A percentile compares a stretch with the other conserved stretches of the same genome.
Conservation (phyloP, 2,113 vertebrate genomes). For the Aphyosemion australe region DNA sequence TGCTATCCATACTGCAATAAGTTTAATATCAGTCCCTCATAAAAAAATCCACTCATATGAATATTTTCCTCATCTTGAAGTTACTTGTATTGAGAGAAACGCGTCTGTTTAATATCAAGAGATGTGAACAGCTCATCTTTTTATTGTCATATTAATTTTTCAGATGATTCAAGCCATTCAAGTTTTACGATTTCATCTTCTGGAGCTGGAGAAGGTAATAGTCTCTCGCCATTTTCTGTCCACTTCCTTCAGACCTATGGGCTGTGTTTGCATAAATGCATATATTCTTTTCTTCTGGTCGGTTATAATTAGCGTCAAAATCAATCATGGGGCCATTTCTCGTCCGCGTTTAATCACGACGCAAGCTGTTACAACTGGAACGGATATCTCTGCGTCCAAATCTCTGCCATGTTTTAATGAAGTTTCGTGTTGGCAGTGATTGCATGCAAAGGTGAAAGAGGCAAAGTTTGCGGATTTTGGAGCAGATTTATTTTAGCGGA, state of each 20-base stretch:
- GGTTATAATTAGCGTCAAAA: slow-evolving; percentile 95
- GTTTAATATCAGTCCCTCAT: slow-evolving; percentile 64
- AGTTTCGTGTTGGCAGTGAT: slow-evolving; percentile 61
- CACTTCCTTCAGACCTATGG: slow-evolving; percentile 72
- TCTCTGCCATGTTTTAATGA: slow-evolving; percentile 69
- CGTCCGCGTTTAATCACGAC: slow-evolving; percentile 94
- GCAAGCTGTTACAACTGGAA: slow-evolving; percentile 88
- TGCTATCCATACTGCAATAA: slow-evolving; percentile 58
- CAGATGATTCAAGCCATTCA: slow-evolving; percentile 99
- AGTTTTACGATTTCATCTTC: slow-evolving; percentile 99
- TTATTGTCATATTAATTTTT: slow-evolving; percentile 82
- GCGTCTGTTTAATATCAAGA: slow-evolving; percentile 62
- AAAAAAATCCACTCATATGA: slow-evolving; percentile 56
- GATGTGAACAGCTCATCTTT: slow-evolving; percentile 57
- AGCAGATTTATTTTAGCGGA: slow-evolving; percentile 26
- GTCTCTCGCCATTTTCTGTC: slow-evolving; percentile 72
- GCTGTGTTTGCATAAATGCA: slow-evolving; percentile 92
- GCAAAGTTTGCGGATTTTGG: slow-evolving; percentile 46
- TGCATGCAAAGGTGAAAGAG: slow-evolving; percentile 62
- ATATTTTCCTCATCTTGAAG: slow-evolving; percentile 57
- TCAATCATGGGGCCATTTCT: slow-evolving; percentile 92
- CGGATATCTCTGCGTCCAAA: slow-evolving; percentile 82
- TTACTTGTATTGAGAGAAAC: slow-evolving; percentile 59
- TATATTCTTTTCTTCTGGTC: slow-evolving; percentile 75
- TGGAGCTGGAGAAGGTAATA: slow-evolving; percentile 99